Conservation (phyloP, 1,140 invertebrate genomes). For the Drosophila lowei region DNA sequence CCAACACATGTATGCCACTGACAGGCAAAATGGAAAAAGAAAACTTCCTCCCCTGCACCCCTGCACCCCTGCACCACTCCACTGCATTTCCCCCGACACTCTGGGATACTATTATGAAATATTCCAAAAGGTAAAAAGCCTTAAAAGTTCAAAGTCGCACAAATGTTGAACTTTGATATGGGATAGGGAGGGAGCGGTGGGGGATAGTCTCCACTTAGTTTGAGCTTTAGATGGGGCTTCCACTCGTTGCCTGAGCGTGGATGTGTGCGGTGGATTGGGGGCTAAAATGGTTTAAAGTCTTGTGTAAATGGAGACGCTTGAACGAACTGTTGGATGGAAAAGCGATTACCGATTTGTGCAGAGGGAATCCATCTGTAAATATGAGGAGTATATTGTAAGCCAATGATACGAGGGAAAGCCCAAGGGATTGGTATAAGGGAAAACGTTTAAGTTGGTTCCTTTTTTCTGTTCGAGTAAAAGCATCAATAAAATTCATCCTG, state of each 20-base stretch:
- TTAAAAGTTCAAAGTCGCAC: constrained; percentile 47
- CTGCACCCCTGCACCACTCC: not conserved
- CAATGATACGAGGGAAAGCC: constrained; percentile 4
- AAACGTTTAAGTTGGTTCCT: not conserved
- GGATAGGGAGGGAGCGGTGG: too few species aligned
- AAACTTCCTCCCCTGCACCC: constrained; percentile 2
- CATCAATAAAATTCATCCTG: too few species aligned
- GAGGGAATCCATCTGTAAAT: constrained; percentile 36
- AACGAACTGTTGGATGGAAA: too few species aligned
- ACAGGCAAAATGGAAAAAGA: constrained; percentile 36
- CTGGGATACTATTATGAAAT: constrained; percentile 33
- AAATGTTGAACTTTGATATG: constrained; percentile 30
- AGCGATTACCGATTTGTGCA: constrained; percentile 17
- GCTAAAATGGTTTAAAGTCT: constrained; percentile 39
- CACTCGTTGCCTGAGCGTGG: not conserved
- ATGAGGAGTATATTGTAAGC: constrained; percentile 14
- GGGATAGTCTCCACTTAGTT: too few species aligned
- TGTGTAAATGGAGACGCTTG: constrained; percentile 33
- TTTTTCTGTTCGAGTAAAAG: not conserved
- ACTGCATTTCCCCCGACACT: too few species aligned
- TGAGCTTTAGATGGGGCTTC: too few species aligned
- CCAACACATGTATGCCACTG: too few species aligned
- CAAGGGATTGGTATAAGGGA: constrained; percentile 1
- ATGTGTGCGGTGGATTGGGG: not conserved
- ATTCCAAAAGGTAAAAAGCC: constrained; percentile 15